Evolutionary conservation across 1,140 invertebrate species (phyloP).

Genomic region (Chironomus striatipennis): DNA sequence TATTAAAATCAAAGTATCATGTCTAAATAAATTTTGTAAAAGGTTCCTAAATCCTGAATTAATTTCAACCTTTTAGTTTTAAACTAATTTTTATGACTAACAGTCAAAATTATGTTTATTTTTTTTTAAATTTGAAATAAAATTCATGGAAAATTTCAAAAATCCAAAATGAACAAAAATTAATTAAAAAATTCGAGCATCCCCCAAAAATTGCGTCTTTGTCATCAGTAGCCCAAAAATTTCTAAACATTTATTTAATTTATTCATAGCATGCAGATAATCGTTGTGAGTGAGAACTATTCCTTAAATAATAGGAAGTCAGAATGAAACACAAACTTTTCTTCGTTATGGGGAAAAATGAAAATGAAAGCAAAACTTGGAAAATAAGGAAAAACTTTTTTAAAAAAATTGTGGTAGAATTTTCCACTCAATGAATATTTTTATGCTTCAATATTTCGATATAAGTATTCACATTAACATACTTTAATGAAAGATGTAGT

Average conservation of each 20-base stretch:
- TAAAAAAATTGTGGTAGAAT: neutral
- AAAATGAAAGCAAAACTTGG: neutral
- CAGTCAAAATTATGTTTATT: too few species aligned
- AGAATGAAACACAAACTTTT: neutral
- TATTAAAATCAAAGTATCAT: too few species aligned
- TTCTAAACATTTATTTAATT: neutral
- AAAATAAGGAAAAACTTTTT: neutral
- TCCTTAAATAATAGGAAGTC: neutral
- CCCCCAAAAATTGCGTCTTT: too few species aligned
- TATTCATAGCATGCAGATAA: conserved; percentile 13
- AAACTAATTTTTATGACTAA: too few species aligned
- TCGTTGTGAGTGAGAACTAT: neutral
- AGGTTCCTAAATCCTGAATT: too few species aligned
- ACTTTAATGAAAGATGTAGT: neutral
- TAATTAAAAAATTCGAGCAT: too few species aligned
- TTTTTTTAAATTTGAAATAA: too few species aligned
- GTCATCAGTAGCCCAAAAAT: too few species aligned
- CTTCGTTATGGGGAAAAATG: neutral
- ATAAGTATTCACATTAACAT: neutral
- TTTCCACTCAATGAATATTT: neutral
- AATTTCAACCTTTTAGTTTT: too few species aligned
- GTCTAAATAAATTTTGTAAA: too few species aligned
- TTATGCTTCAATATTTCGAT: neutral
- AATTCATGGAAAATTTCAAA: too few species aligned
- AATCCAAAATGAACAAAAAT: too few species aligned